phyloP scores from a whole-genome alignment of 2,797 vertebrate species.

The Rhinoraja longicauda region DNA sequence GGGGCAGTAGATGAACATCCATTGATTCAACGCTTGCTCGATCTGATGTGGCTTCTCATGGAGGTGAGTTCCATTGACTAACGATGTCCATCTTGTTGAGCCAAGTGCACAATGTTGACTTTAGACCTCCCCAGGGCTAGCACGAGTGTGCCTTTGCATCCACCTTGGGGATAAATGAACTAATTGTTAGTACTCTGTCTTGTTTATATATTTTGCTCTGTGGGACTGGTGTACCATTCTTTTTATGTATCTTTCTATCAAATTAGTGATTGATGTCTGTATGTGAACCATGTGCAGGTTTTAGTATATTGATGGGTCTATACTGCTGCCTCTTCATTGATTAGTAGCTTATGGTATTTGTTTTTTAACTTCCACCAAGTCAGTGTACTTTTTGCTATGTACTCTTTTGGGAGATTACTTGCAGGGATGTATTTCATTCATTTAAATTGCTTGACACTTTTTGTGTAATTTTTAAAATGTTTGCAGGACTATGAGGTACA shows the following conservation, averaged over 20 bases:
- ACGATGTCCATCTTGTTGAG: neutral
- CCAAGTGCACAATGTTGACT: no score
- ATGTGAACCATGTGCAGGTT: neutral
- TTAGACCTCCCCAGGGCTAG: neutral
- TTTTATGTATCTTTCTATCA: neutral
- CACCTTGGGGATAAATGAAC: neutral
- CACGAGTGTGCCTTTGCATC: neutral
- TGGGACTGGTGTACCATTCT: neutral
- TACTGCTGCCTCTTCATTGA: neutral
- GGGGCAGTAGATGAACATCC: constrained; percentile 76
- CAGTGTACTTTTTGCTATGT: neutral
- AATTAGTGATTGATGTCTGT: neutral
- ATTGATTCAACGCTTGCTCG: constrained; percentile 79
- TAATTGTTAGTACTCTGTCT: neutral
- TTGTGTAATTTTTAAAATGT: neutral
- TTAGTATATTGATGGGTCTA: neutral
- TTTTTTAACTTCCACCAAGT: neutral
- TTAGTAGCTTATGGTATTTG: neutral
- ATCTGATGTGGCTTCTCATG: constrained; percentile 97
- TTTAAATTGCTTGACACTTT: neutral
- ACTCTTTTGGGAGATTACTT: neutral
- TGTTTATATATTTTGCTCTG: neutral
- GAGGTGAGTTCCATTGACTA: constrained; percentile 65
- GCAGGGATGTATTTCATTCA: neutral
- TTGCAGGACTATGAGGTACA: constrained; percentile 85